Base-by-base conservation (phyloP, 92 coral and sea anemone genomes). In the Epizoanthus ramosus region DNA sequence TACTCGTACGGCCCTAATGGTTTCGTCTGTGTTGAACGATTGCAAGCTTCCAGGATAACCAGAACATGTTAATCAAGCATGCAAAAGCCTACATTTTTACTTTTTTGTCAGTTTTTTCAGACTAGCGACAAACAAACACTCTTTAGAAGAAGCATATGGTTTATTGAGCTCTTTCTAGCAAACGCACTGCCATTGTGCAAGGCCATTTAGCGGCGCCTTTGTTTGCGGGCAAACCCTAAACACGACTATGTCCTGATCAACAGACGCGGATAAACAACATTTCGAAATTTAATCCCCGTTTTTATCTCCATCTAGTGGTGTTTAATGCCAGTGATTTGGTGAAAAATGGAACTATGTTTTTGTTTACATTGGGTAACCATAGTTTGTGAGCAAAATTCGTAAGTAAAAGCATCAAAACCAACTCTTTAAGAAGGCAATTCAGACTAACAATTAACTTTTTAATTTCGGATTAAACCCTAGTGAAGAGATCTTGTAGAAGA, bases 171-270 rank as follows among this genome's bases (percentile, higher is more conserved):
- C 9, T 19, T 60, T 41, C 66, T 57, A 58, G 80, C 68, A 57
- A 28, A 35, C 80, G 18, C 41, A 33, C 39, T 17, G 80, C 74
- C 64, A 59, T 84, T 88, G 83, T 87, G 63, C 76, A 50, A 61
- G 71, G 73, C 91, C 91, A 84, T 85, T 88, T 85, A 88, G 91
- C 91, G 91, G 91, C 75, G n/a, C 66, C 91, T 88, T 88, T 88
- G 91, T 79, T 25, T 72, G 56, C 71, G 43, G 76, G 25, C 50
- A 68, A 79, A 73, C 83, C 86, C 65, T 41, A 84, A 88, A 88
- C 88, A 85, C 71, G 58, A 80, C 86, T 75, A 63, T 73, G 89
- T 52, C 79, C 86, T 71, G 66, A 79, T 63, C 43, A 77, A 77
- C 71, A 77, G 45, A 61, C 1, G 66, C 53, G 79, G 86, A 88